Conservation (phyloP, 2,888 invertebrate genomes). For the Synanthedon andrenaeformis region DNA sequence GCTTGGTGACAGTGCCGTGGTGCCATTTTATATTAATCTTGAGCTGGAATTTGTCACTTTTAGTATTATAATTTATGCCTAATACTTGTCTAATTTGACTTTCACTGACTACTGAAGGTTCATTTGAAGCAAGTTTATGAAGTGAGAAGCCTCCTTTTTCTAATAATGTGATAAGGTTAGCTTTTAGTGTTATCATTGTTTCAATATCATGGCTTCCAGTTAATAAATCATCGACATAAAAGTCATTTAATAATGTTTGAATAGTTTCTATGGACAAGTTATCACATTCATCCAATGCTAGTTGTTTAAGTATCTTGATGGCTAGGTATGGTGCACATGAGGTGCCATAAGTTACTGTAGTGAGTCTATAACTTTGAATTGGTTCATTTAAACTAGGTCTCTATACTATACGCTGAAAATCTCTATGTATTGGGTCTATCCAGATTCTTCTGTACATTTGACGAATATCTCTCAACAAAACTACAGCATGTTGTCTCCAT, state of each 20-base stretch:
- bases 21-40: not conserved
- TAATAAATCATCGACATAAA: conserved; percentile 1
- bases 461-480: not conserved
- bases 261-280: not conserved
- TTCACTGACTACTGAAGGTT: not conserved
- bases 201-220: not conserved
- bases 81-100: not conserved
- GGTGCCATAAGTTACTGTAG: conserved; percentile 4
- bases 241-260: not conserved
- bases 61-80: not conserved
- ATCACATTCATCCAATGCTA: conserved; percentile 2
- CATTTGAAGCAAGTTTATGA: not conserved
- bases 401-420: not conserved
- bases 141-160: not conserved
- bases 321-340: conserved; percentile 5
- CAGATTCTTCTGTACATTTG: not conserved
- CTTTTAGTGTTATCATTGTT: no score
- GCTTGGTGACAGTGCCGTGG: conserved; percentile 3
- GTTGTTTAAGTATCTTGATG: conserved; percentile 2
- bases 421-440: not conserved
- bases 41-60: not conserved
- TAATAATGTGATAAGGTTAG: not conserved
- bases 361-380: conserved; percentile 1
- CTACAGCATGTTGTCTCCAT: not conserved
- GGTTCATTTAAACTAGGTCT: not conserved